Evolutionary conservation across 2,113 vertebrate genomes (phyloP).

Genomic region (Oncorhynchus nerka): DNA sequence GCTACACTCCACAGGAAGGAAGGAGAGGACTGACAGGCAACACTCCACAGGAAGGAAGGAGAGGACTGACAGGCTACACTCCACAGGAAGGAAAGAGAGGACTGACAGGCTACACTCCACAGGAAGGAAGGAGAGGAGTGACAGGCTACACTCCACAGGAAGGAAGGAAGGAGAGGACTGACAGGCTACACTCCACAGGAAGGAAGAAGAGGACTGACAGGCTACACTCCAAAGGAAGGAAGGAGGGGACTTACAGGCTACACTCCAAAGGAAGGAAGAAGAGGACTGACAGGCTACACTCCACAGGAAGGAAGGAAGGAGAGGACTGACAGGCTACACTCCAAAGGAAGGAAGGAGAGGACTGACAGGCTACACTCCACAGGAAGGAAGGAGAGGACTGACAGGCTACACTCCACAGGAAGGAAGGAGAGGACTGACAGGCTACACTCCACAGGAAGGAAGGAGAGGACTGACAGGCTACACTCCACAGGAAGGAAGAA

Average conservation of each 20-base stretch:
- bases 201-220: too few species aligned
- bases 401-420: too few species aligned
- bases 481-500: constrained; percentile 2
- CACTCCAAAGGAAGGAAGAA: not conserved
- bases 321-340: constrained; percentile 9
- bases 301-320: not conserved
- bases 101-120: not conserved
- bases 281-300: not conserved
- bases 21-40: too few species aligned
- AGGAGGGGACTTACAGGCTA: constrained; percentile 16
- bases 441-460: not conserved
- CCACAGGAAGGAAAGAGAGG: too few species aligned
- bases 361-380: constrained; percentile 11
- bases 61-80: too few species aligned
- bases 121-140: not conserved
- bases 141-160: not conserved
- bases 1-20: too few species aligned
- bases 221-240: not conserved
- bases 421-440: not conserved
- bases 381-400: not conserved
- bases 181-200: too few species aligned
- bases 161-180: too few species aligned
- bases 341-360: constrained; percentile 5
- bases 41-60: too few species aligned
- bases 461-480: constrained; percentile 19